Evolutionary conservation across 2,113 vertebrate species (phyloP).

Genomic region (Jaculus jaculus): DNA sequence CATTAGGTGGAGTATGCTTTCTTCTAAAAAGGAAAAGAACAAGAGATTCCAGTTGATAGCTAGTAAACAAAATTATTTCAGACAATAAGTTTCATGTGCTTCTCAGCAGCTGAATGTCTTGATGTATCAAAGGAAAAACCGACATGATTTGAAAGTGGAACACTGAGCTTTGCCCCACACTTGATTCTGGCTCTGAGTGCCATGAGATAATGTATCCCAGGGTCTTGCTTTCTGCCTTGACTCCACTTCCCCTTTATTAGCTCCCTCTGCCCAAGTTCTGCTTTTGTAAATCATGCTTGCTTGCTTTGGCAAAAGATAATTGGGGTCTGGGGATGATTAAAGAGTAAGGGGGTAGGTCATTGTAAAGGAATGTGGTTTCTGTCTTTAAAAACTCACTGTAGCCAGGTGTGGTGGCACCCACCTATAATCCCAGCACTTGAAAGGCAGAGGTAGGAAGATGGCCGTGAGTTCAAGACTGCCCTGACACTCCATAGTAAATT

Average conservation of each 20-base stretch:
- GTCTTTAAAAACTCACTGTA: too few relatives aligned
- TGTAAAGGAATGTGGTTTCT: too few relatives aligned
- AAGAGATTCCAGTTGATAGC: neutral
- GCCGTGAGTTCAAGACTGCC: too few relatives aligned
- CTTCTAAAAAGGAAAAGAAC: neutral
- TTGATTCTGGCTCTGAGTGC: neutral
- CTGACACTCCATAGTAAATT: too few relatives aligned
- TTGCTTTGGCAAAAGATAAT: too few relatives aligned
- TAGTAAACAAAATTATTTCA: neutral
- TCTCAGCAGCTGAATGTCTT: slow-evolving; percentile 8
- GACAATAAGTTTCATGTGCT: neutral
- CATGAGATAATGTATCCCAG: neutral
- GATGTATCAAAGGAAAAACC: neutral
- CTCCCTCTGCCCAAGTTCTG: neutral
- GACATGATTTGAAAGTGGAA: neutral
- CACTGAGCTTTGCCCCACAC: neutral
- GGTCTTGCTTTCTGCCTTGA: neutral
- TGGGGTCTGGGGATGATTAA: too few relatives aligned
- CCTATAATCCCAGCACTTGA: too few relatives aligned
- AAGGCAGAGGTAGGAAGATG: too few relatives aligned
- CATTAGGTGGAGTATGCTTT: neutral
- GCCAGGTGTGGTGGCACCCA: too few relatives aligned
- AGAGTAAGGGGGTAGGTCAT: too few relatives aligned
- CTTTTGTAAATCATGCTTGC: too few relatives aligned
- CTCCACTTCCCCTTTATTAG: neutral